Base-by-base conservation (phyloP, 1,140 invertebrate species). In the Hylaeus volcanicus region DNA sequence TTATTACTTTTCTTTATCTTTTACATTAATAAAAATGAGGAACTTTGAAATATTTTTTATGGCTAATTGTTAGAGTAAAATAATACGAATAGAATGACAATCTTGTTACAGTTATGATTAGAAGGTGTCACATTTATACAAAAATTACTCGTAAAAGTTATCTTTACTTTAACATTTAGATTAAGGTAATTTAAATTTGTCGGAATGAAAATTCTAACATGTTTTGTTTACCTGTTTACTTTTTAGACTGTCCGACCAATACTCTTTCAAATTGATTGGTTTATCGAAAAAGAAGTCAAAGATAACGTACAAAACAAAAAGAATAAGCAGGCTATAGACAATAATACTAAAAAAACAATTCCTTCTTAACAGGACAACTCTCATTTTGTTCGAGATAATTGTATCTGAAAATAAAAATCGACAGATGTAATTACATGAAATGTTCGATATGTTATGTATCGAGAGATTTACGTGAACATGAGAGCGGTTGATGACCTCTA, bases 351-450 rank as follows among this genome's bases (percentile, higher is more conserved):
- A 69, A n/a, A 93, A 45, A 12, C 93, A 90, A 71, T 89, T 92
- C 83, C 89, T 91, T 77, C 87, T 89, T 64, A 94, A 70, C 60
- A 91, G 89, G 12, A 94, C 89, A 45, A 94, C 93, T 83, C 92
- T 90, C 93, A 94, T 94, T 87, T 92, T 75, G 45, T 56, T 60
- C 53, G 48, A 69, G 15, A 51, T 72, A 75, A 61, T 43, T 71
- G 43, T 41, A 65, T 1, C 78, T 71, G 12, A 53, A 80, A 74
- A n/a, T 39, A 69, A 66, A 43, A 66, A 79, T 48, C n/a, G 4
- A 45, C 0, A 26, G 12, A 4, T 56, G 6, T 45, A 43, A 4
- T 14, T n/a, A 51, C 12, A 14, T 15, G 15, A 66, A 45, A 2
- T 4, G 37, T 26, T 60, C 5, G 37, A 37, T 37, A 8, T 26